Conservation (phyloP, 2,113 vertebrate genomes). For the Burhinus oedicnemus region DNA sequence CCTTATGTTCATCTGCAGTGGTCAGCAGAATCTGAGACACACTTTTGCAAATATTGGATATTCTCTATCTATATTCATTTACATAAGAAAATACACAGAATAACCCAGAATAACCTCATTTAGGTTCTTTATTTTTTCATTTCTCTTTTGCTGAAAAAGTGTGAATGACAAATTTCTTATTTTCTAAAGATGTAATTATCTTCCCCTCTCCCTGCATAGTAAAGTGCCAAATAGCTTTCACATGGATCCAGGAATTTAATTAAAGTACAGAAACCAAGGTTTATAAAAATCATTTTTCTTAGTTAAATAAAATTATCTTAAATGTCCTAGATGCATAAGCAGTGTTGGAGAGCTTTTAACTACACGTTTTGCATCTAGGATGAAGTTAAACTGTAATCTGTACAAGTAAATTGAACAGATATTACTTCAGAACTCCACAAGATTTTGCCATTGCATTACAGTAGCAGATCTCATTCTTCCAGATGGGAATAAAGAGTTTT, state of each 20-base stretch:
- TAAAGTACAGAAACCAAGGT: neutral
- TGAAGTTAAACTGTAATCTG: neutral
- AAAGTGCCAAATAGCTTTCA: neutral
- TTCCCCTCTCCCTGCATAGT: neutral
- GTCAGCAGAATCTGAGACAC: neutral
- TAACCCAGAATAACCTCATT: neutral
- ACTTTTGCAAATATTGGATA: neutral
- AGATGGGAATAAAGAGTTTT: neutral
- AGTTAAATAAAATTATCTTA: conserved; percentile 14
- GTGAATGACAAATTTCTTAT: neutral
- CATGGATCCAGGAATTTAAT: neutral
- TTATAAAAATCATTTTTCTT: neutral
- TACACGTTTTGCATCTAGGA: neutral
- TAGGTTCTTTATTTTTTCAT: neutral
- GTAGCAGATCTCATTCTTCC: neutral
- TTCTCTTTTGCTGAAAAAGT: neutral
- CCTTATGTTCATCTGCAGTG: neutral
- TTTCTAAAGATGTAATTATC: conserved; percentile 9
- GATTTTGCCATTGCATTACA: neutral
- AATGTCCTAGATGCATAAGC: neutral
- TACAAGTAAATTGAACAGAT: neutral
- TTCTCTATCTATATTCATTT: neutral
- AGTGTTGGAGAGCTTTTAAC: neutral
- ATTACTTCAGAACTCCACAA: neutral
- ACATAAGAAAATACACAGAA: neutral